Evolutionary conservation across 2,888 invertebrate genomes (phyloP), one percentile per base, ranked within the genome.

Genomic region (Leptinotarsa rubiginosa): DNA sequence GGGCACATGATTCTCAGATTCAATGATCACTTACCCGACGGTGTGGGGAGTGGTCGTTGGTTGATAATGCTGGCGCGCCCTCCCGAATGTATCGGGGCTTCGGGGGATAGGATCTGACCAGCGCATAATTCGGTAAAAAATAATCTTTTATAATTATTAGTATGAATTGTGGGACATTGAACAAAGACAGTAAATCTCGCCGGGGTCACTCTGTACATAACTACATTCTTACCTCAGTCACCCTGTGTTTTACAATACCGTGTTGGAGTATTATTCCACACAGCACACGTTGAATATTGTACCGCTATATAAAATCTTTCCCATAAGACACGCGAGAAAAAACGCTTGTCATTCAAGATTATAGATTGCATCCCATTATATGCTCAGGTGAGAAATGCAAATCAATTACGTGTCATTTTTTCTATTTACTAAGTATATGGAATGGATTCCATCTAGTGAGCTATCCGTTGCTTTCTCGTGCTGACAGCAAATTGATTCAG

Each of bases 261-360:
- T 50, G 15, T n/a, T 50, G n/a, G 50, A 50, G 15, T 50, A 50
- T 22, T 56, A 15, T 22, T 22, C 20, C 12, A 15, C 56, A 56
- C 3, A 56, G 4, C 56, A 12, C 22, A 56, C 52, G 18, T 52
- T 3, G 12, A 52, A 52, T 56, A 10, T 13, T 15, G 41, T 62
- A 31, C 62, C 62, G 62, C 41, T 62, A 62, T 41, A 41, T 41
- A 16, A 41, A 62, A 62, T 31, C 31, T 62, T 62, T 31, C n/a
- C 12, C 62, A 62, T 62, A 62, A 41, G 25, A 31, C 62, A 62
- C 16, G 12, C 18, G 16, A 50, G n/a, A 62, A 62, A 62, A 62
- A 62, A 31, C n/a, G 62, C 62, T 62, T 62, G 62, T 62, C 62
- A 62, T 62, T 62, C 31, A 62, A 41, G 62, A 62, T 41, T 62